These are phyloP conservation scores for Molanna angustata DNA, from an alignment of 2,888 invertebrate species.

Conservation along the genomic window DNA sequence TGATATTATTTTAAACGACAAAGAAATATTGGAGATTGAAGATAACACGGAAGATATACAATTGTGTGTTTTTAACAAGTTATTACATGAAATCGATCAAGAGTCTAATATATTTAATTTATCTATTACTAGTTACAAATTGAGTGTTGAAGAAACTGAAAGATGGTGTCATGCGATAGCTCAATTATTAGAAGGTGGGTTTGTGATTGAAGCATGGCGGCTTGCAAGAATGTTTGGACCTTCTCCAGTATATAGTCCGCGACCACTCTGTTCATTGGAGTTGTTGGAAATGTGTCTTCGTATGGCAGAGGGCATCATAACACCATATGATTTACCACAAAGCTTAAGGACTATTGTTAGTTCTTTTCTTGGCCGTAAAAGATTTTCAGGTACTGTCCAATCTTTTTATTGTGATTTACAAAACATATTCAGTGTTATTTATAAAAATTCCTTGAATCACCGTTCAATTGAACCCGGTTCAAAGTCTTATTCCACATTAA, in stretches of 20 bases:
- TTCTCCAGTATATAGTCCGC: conserved; percentile 46
- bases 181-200: conserved; percentile 54
- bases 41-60: neutral
- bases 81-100: conserved; percentile 47
- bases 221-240: conserved; percentile 54
- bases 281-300: conserved; percentile 60
- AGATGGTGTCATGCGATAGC: conserved; percentile 52
- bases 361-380: conserved; percentile 38
- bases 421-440: too few species aligned
- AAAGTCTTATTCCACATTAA: too few species aligned
- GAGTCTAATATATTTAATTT: conserved; percentile 44
- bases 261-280: conserved; percentile 51
- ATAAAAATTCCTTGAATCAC: too few species aligned
- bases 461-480: too few species aligned
- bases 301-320: conserved; percentile 61
- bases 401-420: too few species aligned
- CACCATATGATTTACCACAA: conserved; percentile 48
- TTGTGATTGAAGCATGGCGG: conserved; percentile 60
- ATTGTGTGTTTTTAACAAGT: conserved; percentile 39
- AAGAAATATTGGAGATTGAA: conserved; percentile 27
- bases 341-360: conserved; percentile 13
- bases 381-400: conserved; percentile 37
- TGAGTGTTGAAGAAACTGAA: conserved; percentile 46
- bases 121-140: conserved; percentile 36
- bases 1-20: conserved; percentile 24